Evolutionary conservation across 2,797 vertebrate species (phyloP), one percentile per base, ranked within the genome.

Genomic region (Myotis pilosus): DNA sequence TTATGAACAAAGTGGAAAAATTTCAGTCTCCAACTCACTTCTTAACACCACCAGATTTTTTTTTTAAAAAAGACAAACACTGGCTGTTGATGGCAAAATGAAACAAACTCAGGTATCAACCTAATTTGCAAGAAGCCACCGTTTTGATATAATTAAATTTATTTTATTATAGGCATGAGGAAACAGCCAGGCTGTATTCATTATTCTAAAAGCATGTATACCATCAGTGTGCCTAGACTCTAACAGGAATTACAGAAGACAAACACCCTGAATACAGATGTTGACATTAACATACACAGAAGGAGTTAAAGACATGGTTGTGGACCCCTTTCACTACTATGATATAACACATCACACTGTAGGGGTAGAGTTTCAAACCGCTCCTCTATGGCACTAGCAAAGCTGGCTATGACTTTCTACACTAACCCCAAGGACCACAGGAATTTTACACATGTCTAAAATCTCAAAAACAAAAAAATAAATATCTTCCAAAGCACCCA

Each of bases 11-110:
- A 90, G 22, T 72, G 23, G 62, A 68, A 92, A 82, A 72, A 15
- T 92, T 96, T 68, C 64, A 20, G 36, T 87, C 8, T 94, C 78
- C 17, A 87, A n/a, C n/a, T 92, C 41, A 93, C 36, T 79, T 22
- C 38, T 83, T 86, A 84, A 47, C 12, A 84, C n/a, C 4, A 51
- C 25, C 62, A 79, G 25, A 60, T 87, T 80, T 51, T 88, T 75
- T 87, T 1, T 6, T 2, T 20, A 49, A 69, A 71, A 82, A 93
- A 69, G 60, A 82, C 33, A 79, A 95, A 92, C 28, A 69, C 17
- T 25, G 81, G 41, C 22, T 87, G 15, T 28, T 85, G 41, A 92
- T 72, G 19, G 69, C 16, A 94, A 68, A 91, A 83, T 41, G 38
- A 66, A 88, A 80, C 44, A 91, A 94, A 86, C 33, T 19, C 17